Base-by-base conservation (phyloP, 1,140 invertebrate genomes). In the Oryctes rhinoceros region DNA sequence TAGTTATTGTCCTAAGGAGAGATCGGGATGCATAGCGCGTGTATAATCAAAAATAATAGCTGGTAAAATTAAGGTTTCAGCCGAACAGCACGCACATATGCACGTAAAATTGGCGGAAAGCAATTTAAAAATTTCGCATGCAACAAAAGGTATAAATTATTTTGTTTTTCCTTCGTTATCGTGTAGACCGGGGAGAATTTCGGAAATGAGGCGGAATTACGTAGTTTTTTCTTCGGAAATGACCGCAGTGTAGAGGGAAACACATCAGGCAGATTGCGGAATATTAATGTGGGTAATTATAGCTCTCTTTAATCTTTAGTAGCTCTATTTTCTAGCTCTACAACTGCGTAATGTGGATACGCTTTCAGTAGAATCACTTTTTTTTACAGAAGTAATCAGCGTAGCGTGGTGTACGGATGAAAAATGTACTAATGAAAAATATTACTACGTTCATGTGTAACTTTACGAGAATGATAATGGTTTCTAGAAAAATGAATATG, bases 41-140 rank as follows among this genome's bases (percentile, higher is more conserved):
- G 65, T 67, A 67, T 67, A 67, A 67, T 67, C 65, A 67, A 67
- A 67, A 67, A 67, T 67, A 67, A 24, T 67, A 67, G n/a, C 13
- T 6, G 65, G 4, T 24, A 18, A 67, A 67, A 67, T 67, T 67
- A 24, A 67, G 65, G 65, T 20, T 67, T 24, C 18, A 18, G 18
- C 13, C 65, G 30, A 11, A 24, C 30, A 67, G 30, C 65, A 67
- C 65, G 65, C 65, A 67, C 65, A 67, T 18, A 11, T 24, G 65
- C 18, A 67, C 30, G 65, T 67, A 35, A 67, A 67, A 67, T 67
- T 67, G 65, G 65, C 65, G 65, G 65, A 67, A 67, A 67, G 65
- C 65, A 67, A 67, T 67, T 67, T 67, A 67, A 67, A 67, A 67
- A 67, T 67, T 67, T 67, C 6, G 18, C 65, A 67, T 67, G 65